Conservation (phyloP, 2,113 vertebrate species). For the Labeo catla region DNA sequence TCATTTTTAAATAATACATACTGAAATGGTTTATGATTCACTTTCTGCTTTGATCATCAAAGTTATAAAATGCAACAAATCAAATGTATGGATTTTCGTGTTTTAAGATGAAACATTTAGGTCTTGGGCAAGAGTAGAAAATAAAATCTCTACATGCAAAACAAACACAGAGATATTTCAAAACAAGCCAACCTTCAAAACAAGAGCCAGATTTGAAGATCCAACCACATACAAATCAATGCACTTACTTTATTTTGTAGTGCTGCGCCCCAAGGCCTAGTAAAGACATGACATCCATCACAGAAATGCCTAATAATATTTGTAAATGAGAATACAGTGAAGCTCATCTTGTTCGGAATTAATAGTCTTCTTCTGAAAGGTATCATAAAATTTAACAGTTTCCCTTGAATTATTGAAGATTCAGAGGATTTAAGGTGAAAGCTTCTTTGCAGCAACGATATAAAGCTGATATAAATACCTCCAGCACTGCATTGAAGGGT, state of each 20-base stretch:
- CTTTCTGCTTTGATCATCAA: too few species aligned
- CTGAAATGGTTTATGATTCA: too few species aligned
- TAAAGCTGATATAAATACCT: slow-evolving; percentile 38
- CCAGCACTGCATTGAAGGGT: neutral
- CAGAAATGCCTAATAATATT: neutral
- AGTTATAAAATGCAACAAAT: too few species aligned
- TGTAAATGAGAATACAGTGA: neutral
- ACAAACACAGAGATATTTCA: neutral
- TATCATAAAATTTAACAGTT: neutral
- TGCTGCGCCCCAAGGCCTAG: neutral
- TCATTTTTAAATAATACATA: too few species aligned
- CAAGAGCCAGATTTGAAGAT: neutral
- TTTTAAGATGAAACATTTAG: too few species aligned
- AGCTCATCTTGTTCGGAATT: neutral
- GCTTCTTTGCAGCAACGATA: slow-evolving; percentile 6
- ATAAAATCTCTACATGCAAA: too few species aligned
- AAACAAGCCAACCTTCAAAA: neutral
- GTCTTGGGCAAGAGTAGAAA: too few species aligned
- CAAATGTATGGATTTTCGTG: too few species aligned
- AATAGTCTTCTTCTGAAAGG: neutral
- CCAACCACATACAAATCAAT: neutral
- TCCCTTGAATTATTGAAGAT: neutral
- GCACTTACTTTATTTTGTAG: neutral
- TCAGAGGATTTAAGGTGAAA: neutral
- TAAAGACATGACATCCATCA: neutral